Conservation (phyloP, 2,888 invertebrate species). For the Scaptomyza parva region DNA sequence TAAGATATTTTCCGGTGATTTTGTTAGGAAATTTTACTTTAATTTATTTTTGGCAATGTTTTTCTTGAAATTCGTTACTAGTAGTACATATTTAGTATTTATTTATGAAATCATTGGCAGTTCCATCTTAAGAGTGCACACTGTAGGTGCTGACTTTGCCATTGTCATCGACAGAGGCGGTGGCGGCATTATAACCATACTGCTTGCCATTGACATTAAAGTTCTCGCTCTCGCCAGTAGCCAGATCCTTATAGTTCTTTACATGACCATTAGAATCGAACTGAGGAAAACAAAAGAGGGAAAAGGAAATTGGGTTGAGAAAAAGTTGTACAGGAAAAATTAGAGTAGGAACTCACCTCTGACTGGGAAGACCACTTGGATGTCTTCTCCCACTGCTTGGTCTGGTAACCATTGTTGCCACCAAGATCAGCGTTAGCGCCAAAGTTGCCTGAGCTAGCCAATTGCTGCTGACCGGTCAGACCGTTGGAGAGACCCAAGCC, state of each 20-base stretch:
- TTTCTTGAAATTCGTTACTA: constrained; percentile 25
- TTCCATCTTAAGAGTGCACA: constrained; percentile 83
- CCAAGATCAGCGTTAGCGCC: constrained; percentile 48
- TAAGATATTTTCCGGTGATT: not conserved
- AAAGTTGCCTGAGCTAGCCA: constrained; percentile 43
- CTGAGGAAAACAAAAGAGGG: constrained; percentile 46
- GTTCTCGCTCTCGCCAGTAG: constrained; percentile 84
- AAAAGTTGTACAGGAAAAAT: no score
- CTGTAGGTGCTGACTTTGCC: constrained; percentile 87
- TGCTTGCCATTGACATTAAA: constrained; percentile 86
- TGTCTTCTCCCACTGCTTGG: constrained; percentile 84
- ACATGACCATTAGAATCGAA: constrained; percentile 82
- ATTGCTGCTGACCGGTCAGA: constrained; percentile 51
- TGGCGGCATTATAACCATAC: constrained; percentile 86
- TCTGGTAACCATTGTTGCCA: constrained; percentile 68
- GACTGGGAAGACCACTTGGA: constrained; percentile 85
- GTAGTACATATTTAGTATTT: not conserved
- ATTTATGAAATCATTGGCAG: constrained; percentile 1
- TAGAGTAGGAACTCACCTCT: constrained; percentile 66
- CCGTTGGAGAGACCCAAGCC: constrained; percentile 46
- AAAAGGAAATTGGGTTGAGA: not conserved
- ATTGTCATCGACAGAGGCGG: constrained; percentile 88
- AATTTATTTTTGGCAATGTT: constrained; percentile 16
- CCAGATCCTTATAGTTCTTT: constrained; percentile 83
- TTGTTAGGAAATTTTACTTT: constrained; percentile 19